Base-by-base conservation (phyloP, 2,888 invertebrate genomes). In the Dynastes tityus region DNA sequence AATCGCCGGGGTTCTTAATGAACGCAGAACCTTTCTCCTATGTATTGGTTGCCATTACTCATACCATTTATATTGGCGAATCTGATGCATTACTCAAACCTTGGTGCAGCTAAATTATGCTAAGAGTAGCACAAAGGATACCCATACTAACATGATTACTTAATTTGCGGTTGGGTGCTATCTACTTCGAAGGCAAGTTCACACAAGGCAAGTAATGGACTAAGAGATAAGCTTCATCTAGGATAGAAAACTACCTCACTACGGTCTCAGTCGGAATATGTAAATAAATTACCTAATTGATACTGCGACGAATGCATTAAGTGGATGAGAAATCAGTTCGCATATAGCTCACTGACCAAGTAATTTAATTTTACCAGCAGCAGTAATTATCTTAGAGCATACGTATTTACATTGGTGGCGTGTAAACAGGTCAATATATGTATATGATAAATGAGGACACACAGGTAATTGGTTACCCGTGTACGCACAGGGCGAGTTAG, bases 261-360 rank as follows among this genome's bases (percentile, higher is more conserved):
- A 27, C 40, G 9, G 49, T 51, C 67, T 68, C 49, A 45, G 49
- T 68, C 22, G 67, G 67, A 49, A 68, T 68, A 68, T 68, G 67
- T 29, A 68, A 68, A 68, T 68, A 68, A 68, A 68, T 68, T 49
- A 68, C 51, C 29, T 51, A 68, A 68, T 49, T 68, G 67, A 49
- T 68, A 22, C 67, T 68, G 22, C 22, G 45, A 13, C 45, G 13
- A 29, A 27, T 68, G 67, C 67, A 68, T 68, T 68, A 68, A 27
- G 49, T 45, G 49, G 45, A 68, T 68, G 67, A 68, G 27, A 68
- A 51, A 22, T 45, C 29, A 27, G 22, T 9, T 16, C 40, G 16
- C 45, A 22, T 16, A n/a, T 45, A 13, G 9, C 45, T 11, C 49
- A 51, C 45, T 49, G 22, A 45, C 67, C 22, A 6, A 49, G 49